phyloP scores from a whole-genome alignment of 2,797 vertebrate genomes.

The Sardinella longiceps region DNA sequence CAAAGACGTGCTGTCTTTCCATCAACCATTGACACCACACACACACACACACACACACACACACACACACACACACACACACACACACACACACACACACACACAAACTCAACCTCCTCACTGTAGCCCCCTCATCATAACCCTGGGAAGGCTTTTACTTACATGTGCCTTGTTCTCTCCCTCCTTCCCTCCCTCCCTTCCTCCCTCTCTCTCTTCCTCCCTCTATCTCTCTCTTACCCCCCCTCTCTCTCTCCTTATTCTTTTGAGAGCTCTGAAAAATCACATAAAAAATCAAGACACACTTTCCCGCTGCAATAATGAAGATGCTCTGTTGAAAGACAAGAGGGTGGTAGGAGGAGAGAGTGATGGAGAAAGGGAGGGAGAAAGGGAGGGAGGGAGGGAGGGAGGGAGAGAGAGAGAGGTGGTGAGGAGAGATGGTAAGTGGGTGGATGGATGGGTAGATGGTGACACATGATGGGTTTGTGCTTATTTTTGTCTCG shows the following conservation, averaged over 20 bases:
- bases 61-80: not conserved
- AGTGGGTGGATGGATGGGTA: not conserved
- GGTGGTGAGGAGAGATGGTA: not conserved
- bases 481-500: not conserved
- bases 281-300: not conserved
- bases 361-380: not conserved
- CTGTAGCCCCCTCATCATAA: conserved; percentile 22
- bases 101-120: not conserved
- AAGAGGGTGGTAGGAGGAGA: not conserved
- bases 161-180: conserved; percentile 29
- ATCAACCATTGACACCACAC: not conserved
- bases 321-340: conserved; percentile 4
- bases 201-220: not conserved
- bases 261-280: not conserved
- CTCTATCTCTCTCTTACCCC: not conserved
- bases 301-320: not conserved
- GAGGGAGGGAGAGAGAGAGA: not conserved
- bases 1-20: not conserved
- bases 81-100: not conserved
- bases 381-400: too few relatives aligned
- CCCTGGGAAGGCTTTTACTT: conserved; percentile 34
- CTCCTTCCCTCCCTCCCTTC: not conserved
- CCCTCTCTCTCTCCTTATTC: conserved; percentile 18
- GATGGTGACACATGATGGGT: conserved; percentile 5
- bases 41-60: not conserved